These are phyloP conservation scores for Urocyon cinereoargenteus DNA, from an alignment of 2,797 vertebrate species.

Conservation along the genomic window DNA sequence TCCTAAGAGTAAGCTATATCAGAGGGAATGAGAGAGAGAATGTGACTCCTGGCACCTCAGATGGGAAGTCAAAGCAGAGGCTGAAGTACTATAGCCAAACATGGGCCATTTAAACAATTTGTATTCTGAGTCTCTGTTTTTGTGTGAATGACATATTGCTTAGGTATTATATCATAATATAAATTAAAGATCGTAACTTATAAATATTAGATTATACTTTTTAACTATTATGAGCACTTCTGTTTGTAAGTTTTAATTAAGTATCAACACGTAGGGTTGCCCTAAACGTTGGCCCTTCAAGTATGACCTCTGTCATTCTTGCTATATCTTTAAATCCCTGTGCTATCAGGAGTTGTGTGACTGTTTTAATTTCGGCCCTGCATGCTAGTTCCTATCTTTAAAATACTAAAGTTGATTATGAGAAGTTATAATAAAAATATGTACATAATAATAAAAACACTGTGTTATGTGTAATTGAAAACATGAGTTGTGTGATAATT, in stretches of 20 bases:
- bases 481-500: background rate
- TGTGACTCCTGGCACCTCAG: fast-evolving
- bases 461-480: background rate
- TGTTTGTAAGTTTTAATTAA: background rate
- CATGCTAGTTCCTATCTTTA: background rate
- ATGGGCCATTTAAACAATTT: background rate
- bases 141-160: background rate
- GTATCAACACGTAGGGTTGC: background rate
- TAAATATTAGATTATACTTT: background rate
- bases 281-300: too few relatives aligned
- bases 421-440: background rate
- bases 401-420: background rate
- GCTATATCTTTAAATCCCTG: fast-evolving
- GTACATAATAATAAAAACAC: background rate
- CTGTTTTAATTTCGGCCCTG: background rate
- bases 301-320: background rate
- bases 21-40: background rate
- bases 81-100: background rate
- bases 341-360: background rate
- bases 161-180: background rate
- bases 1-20: background rate
- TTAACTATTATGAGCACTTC: background rate
- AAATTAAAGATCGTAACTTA: background rate
- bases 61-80: background rate
- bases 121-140: background rate